phyloP scores from a whole-genome alignment of 2,888 invertebrate genomes.

The Aspidiotus rigidus region DNA sequence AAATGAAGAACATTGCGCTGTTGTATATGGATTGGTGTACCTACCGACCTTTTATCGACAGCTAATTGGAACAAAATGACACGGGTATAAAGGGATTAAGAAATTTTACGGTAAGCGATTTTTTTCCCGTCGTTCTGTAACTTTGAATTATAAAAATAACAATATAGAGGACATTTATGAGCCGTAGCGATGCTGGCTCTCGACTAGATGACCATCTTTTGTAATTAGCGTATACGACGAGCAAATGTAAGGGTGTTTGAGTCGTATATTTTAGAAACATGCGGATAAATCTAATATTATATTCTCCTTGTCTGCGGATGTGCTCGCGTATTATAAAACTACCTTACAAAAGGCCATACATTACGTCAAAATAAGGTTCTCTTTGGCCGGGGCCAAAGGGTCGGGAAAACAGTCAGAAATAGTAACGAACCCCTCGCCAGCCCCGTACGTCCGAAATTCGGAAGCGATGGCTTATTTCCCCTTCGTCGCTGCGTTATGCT shows the following conservation, averaged over 20 bases:
- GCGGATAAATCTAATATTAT: constrained; percentile 33
- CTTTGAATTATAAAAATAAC: too few species aligned
- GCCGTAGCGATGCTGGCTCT: too few species aligned
- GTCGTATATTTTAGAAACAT: constrained; percentile 13
- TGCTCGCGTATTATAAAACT: constrained; percentile 25
- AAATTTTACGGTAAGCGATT: too few species aligned
- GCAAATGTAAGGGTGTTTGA: not conserved
- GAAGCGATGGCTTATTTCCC: constrained; percentile 32
- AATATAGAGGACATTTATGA: too few species aligned
- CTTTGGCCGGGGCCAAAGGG: constrained; percentile 30
- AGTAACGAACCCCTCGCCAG: constrained; percentile 22
- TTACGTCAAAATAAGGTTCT: constrained; percentile 33
- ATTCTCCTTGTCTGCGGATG: constrained; percentile 33
- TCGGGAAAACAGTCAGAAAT: constrained; percentile 31
- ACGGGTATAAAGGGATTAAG: too few species aligned
- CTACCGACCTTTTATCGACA: too few species aligned
- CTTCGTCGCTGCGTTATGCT: constrained; percentile 25
- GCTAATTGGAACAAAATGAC: too few species aligned
- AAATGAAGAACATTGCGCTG: too few species aligned
- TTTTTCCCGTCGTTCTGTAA: too few species aligned
- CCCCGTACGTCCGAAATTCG: constrained; percentile 25
- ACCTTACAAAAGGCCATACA: constrained; percentile 33
- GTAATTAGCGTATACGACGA: constrained; percentile 27
- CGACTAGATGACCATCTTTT: constrained; percentile 23
- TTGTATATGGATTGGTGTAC: too few species aligned